These are phyloP conservation scores for Pissodes strobi DNA, from an alignment of 1,140 invertebrate species.

Conservation along the genomic window DNA sequence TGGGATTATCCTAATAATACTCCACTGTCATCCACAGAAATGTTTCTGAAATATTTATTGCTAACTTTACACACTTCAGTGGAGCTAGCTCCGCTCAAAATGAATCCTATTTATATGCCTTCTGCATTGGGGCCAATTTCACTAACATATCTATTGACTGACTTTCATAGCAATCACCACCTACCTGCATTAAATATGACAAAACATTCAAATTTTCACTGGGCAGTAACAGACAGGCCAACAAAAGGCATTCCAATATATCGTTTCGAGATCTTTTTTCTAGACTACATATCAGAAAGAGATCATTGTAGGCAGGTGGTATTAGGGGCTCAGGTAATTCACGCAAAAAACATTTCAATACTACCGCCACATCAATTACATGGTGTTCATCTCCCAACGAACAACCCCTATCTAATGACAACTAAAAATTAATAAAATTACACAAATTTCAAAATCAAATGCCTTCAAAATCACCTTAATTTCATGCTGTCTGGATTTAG, in stretches of 20 bases:
- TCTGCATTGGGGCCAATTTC: too few relatives aligned
- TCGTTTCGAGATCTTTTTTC: constrained; percentile 49
- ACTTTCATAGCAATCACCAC: constrained; percentile 69
- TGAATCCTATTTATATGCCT: too few relatives aligned
- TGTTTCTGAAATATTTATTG: too few relatives aligned
- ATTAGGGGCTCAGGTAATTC: constrained; percentile 83
- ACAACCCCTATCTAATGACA: constrained; percentile 67
- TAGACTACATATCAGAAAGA: constrained; percentile 71
- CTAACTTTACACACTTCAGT: too few relatives aligned
- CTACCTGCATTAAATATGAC: constrained; percentile 69
- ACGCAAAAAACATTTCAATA: constrained; percentile 81
- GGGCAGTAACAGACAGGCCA: constrained; percentile 69
- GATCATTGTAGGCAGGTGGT: constrained; percentile 70
- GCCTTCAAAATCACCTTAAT: constrained; percentile 74
- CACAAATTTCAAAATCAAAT: neutral
- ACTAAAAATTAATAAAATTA: constrained; percentile 52
- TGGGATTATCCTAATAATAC: too few relatives aligned
- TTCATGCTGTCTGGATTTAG: constrained; percentile 77
- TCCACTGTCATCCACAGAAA: too few relatives aligned
- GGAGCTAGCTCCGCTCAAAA: too few relatives aligned
- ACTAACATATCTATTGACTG: too few relatives aligned
- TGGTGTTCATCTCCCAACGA: constrained; percentile 67
- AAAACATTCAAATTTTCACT: constrained; percentile 67
- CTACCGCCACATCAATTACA: constrained; percentile 79
- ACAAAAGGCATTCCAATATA: constrained; percentile 61